These are phyloP conservation scores for Micropoecilia bifurca DNA, from an alignment of 2,797 vertebrate species.

Conservation along the genomic window DNA sequence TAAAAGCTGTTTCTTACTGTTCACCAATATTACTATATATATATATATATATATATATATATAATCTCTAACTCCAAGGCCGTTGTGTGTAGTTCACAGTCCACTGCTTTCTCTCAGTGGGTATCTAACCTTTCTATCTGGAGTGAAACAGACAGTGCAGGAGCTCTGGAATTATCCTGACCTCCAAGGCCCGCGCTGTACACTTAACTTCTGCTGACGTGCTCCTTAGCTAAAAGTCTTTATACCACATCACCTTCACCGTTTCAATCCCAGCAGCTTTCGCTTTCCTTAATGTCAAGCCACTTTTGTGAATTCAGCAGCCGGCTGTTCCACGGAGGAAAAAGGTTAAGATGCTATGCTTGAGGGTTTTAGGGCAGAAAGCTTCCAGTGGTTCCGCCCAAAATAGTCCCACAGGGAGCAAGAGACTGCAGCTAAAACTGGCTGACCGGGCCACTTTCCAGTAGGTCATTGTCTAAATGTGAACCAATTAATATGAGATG, in stretches of 20 bases:
- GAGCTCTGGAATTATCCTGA: slow-evolving; percentile 50
- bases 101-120: slow-evolving; percentile 35
- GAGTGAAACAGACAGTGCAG: slow-evolving; percentile 44
- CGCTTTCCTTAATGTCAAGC: slow-evolving; percentile 82
- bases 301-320: slow-evolving; percentile 83
- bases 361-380: slow-evolving; percentile 62
- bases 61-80: neutral
- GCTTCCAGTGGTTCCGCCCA: slow-evolving; percentile 54
- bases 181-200: slow-evolving; percentile 48
- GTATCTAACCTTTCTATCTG: slow-evolving; percentile 59
- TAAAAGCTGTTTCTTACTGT: neutral
- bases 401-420: slow-evolving; percentile 48
- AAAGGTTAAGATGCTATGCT: slow-evolving; percentile 83
- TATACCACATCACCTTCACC: slow-evolving; percentile 49
- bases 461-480: slow-evolving; percentile 77
- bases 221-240: slow-evolving; percentile 75
- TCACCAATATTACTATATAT: neutral
- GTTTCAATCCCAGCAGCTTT: slow-evolving; percentile 67
- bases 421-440: slow-evolving; percentile 55
- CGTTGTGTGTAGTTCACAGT: slow-evolving; percentile 18
- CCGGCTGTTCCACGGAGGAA: slow-evolving; percentile 70
- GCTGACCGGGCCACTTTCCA: slow-evolving; percentile 76
- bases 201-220: slow-evolving; percentile 69
- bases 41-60: no score
- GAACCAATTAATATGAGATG: slow-evolving; percentile 77